Evolutionary conservation across 2,113 vertebrate genomes (phyloP).

Genomic region (Apeltes quadracus): DNA sequence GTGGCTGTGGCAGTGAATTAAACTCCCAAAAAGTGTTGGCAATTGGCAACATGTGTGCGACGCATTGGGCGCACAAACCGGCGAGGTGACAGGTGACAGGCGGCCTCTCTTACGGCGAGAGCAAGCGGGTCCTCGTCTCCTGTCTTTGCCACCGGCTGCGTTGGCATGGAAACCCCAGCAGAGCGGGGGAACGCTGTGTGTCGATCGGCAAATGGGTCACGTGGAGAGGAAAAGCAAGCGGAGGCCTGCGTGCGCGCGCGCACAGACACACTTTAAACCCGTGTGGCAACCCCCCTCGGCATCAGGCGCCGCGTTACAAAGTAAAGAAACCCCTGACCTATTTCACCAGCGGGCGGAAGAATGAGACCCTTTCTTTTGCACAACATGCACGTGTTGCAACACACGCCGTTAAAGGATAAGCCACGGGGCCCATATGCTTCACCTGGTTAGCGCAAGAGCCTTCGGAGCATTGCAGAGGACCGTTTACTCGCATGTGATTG

Average conservation of each 20-base stretch:
- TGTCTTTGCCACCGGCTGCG: conserved; percentile 80
- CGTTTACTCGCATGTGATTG: too few species aligned
- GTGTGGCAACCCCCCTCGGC: conserved; percentile 46
- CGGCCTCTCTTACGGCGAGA: conserved; percentile 52
- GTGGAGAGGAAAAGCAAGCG: conserved; percentile 67
- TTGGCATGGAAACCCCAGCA: conserved; percentile 83
- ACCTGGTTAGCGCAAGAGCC: background rate
- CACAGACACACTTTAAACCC: conserved; percentile 35
- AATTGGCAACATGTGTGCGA: too few species aligned
- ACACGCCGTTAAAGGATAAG: conserved; percentile 46
- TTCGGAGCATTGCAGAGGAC: background rate
- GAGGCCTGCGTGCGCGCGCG: conserved; percentile 8
- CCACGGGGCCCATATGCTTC: conserved; percentile 10
- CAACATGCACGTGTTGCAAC: conserved; percentile 59
- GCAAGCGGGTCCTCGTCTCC: conserved; percentile 73
- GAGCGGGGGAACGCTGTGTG: conserved; percentile 80
- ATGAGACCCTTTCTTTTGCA: conserved; percentile 52
- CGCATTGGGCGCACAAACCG: too few species aligned
- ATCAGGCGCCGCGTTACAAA: conserved; percentile 58
- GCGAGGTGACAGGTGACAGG: too few species aligned
- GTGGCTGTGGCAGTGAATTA: too few species aligned
- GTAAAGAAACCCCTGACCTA: conserved; percentile 67
- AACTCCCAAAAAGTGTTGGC: too few species aligned
- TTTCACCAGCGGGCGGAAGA: conserved; percentile 52
- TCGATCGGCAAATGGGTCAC: conserved; percentile 82